These are phyloP conservation scores for Pseudopleuronectes americanus DNA, from an alignment of 2,797 vertebrate genomes.

Conservation along the genomic window DNA sequence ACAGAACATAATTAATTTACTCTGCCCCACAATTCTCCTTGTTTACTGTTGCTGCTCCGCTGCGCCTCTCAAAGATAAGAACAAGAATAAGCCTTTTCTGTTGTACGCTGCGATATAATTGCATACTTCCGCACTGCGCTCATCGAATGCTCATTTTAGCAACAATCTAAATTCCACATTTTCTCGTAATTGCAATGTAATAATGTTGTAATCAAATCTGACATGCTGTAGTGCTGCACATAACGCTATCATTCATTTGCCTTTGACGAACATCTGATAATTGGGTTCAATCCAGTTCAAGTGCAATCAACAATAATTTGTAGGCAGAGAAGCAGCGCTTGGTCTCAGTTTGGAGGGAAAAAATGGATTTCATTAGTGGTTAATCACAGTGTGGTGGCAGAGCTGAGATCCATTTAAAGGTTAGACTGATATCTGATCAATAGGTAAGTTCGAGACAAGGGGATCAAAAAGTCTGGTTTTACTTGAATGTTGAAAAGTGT, in stretches of 20 bases:
- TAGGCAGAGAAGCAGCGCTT: conserved; percentile 10
- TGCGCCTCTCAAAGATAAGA: conserved; percentile 50
- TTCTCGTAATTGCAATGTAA: conserved; percentile 35
- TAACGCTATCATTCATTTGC: conserved; percentile 47
- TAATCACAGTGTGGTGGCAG: conserved; percentile 20
- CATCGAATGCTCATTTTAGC: conserved; percentile 29
- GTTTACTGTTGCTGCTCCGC: conserved; percentile 41
- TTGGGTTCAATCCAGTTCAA: conserved; percentile 40
- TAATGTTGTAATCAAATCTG: conserved; percentile 44
- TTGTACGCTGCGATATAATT: conserved; percentile 35
- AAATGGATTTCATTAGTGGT: conserved; percentile 8
- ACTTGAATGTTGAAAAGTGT: conserved; percentile 15
- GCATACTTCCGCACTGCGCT: conserved; percentile 19
- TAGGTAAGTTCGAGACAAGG: conserved; percentile 29
- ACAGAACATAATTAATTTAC: conserved; percentile 41
- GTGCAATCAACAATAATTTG: conserved; percentile 42
- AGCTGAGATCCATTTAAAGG: conserved; percentile 28
- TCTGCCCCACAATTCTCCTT: conserved; percentile 24
- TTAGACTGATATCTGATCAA: conserved; percentile 40
- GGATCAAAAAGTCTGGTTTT: not conserved
- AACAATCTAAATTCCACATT: conserved; percentile 37
- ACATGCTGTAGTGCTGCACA: conserved; percentile 26
- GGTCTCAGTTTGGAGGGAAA: conserved; percentile 21
- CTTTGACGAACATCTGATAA: conserved; percentile 47
- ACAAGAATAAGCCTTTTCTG: conserved; percentile 21